Evolutionary conservation across 1,140 invertebrate genomes (phyloP).

Genomic region (Potamilus streckersoni): DNA sequence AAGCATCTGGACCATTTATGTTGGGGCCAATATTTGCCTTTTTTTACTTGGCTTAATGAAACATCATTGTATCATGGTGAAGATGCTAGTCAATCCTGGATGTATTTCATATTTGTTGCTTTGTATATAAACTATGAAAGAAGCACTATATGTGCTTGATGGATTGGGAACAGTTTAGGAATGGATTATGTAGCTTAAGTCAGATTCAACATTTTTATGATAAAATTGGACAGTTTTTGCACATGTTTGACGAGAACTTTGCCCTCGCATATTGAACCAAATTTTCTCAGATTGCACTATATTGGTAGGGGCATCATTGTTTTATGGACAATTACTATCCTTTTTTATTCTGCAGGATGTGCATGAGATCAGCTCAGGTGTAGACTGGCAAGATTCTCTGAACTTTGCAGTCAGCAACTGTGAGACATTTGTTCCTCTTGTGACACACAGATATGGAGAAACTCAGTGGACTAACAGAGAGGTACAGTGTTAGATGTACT

Average conservation of each 20-base stretch:
- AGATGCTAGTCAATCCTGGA: no score
- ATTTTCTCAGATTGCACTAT: neutral
- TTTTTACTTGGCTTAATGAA: no score
- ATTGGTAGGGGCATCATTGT: neutral
- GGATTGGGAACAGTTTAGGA: no score
- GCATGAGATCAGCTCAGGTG: conserved; percentile 68
- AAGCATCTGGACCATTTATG: no score
- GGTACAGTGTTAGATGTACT: conserved; percentile 44
- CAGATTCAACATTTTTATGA: no score
- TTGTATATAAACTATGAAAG: no score
- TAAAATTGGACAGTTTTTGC: no score
- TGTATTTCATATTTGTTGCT: no score
- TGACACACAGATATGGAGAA: conserved; percentile 68
- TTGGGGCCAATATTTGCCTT: no score
- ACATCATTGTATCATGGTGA: no score
- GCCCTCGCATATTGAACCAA: neutral
- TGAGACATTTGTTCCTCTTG: conserved; percentile 69
- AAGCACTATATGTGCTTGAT: no score
- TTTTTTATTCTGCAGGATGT: conserved; percentile 64
- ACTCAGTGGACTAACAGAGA: conserved; percentile 71
- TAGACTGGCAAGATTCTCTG: conserved; percentile 70
- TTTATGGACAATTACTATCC: neutral
- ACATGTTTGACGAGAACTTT: neutral
- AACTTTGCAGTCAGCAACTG: conserved; percentile 69
- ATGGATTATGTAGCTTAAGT: no score